phyloP scores from a whole-genome alignment of 2,888 invertebrate genomes.

The Eumacrocentrus americanus region DNA sequence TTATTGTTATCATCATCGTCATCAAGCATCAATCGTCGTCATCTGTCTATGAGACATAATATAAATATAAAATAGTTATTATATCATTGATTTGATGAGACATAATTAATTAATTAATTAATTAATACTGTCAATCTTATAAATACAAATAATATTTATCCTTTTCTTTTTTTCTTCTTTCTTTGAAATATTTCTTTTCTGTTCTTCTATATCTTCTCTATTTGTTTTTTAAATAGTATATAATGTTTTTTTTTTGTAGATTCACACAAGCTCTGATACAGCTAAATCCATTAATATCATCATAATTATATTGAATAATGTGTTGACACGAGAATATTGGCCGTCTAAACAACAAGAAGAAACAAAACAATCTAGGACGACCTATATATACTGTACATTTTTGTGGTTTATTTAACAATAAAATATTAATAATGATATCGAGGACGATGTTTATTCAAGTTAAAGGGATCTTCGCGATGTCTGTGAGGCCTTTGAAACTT shows the following conservation, averaged over 20 bases:
- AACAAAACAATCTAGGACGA: slow-evolving; percentile 33
- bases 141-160: too few species aligned
- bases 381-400: slow-evolving; percentile 59
- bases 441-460: neutral
- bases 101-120: slow-evolving; percentile 45
- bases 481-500: neutral
- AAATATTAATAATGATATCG: slow-evolving; percentile 45
- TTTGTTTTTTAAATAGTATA: slow-evolving; percentile 31
- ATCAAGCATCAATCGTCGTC: slow-evolving; percentile 34
- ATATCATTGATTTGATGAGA: neutral
- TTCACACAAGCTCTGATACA: slow-evolving; percentile 39
- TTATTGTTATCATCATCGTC: slow-evolving; percentile 38
- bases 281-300: slow-evolving; percentile 43
- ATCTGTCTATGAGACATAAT: slow-evolving; percentile 32
- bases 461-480: neutral
- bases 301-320: slow-evolving; percentile 56
- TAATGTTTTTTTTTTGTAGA: slow-evolving; percentile 48
- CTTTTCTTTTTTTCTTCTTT: slow-evolving; percentile 43
- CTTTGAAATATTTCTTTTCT: slow-evolving; percentile 32
- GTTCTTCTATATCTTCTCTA: slow-evolving; percentile 44
- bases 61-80: slow-evolving; percentile 38
- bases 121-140: slow-evolving; percentile 35
- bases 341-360: slow-evolving; percentile 37
- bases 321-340: slow-evolving; percentile 54
- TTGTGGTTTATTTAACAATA: slow-evolving; percentile 62